Evolutionary conservation across 37 sponge, comb jelly and placozoan species (phyloP).

Genomic region (Geodia barretti): DNA sequence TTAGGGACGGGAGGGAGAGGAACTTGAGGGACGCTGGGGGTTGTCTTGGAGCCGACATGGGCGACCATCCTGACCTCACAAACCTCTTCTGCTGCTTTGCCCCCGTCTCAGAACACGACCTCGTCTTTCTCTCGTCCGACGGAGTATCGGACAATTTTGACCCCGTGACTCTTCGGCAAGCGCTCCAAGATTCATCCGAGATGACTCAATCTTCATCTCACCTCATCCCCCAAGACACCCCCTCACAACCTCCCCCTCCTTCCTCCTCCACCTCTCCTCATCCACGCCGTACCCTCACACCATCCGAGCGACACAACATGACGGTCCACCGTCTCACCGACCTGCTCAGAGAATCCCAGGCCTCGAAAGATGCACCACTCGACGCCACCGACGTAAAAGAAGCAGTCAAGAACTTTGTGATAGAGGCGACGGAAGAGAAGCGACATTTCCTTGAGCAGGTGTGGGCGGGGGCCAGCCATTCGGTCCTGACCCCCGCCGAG

Average conservation of each 20-base stretch:
- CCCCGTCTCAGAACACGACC: slow-evolving; percentile 52
- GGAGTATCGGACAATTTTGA: slow-evolving; percentile 83
- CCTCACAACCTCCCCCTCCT: slow-evolving; percentile 1
- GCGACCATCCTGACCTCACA: slow-evolving; percentile 72
- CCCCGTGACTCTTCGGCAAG: slow-evolving; percentile 64
- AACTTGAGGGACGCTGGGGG: slow-evolving; percentile 76
- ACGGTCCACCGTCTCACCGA: slow-evolving; percentile 11
- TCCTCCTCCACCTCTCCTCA: neutral
- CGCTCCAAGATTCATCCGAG: neutral
- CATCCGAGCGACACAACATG: slow-evolving; percentile 34
- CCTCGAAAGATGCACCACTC: neutral
- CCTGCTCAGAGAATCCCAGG: slow-evolving; percentile 9
- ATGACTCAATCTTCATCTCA: neutral
- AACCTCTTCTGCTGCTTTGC: slow-evolving; percentile 72
- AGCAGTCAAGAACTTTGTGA: slow-evolving; percentile 35
- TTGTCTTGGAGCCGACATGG: slow-evolving; percentile 67
- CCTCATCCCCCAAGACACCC: neutral
- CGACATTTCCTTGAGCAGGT: slow-evolving; percentile 57
- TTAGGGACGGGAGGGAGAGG: slow-evolving; percentile 46
- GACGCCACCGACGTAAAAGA: slow-evolving; percentile 35
- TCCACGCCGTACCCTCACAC: slow-evolving; percentile 26
- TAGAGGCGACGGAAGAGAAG: slow-evolving; percentile 63
- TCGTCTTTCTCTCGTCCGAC: slow-evolving; percentile 70
- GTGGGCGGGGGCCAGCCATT: slow-evolving; percentile 11
- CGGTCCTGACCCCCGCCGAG: slow-evolving; percentile 29